Conservation (phyloP, 2,888 invertebrate species). For the Eurytoma adleriae region DNA sequence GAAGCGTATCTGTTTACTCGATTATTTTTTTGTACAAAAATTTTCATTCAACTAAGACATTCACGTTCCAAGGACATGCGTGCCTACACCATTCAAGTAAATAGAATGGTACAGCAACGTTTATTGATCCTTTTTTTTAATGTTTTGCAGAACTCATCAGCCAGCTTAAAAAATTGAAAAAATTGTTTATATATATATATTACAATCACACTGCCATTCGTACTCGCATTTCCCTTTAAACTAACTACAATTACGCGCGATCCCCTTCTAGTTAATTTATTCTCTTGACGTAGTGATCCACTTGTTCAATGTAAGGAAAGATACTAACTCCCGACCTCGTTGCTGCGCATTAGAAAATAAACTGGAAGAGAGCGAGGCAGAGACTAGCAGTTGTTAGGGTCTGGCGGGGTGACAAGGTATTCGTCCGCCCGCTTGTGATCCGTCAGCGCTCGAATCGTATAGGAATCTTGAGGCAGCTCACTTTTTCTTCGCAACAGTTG, state of each 20-base stretch:
- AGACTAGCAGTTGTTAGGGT: conserved; percentile 91
- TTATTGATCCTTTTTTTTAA: conserved; percentile 46
- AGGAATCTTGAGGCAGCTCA: conserved; percentile 94
- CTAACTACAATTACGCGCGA: conserved; percentile 48
- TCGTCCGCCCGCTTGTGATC: conserved; percentile 96
- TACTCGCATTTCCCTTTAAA: conserved; percentile 41
- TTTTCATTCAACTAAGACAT: conserved; percentile 48
- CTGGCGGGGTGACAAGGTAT: conserved; percentile 90
- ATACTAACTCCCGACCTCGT: conserved; percentile 71
- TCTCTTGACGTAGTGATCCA: conserved; percentile 46
- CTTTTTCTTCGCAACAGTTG: conserved; percentile 96
- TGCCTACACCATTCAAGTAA: conserved; percentile 47
- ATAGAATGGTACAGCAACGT: conserved; percentile 55
- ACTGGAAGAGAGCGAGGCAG: conserved; percentile 71
- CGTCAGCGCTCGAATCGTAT: conserved; percentile 92
- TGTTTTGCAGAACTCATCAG: conserved; percentile 54
- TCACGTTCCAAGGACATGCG: conserved; percentile 24
- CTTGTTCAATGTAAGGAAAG: conserved; percentile 56
- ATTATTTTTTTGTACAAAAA: conserved; percentile 56
- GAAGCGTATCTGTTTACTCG: conserved; percentile 44
- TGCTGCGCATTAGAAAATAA: conserved; percentile 72
- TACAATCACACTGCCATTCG: conserved; percentile 53
- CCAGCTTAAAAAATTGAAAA: conserved; percentile 59
- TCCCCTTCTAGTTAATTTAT: conserved; percentile 37
- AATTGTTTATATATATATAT: conserved; percentile 55